Conservation (phyloP, 2,113 vertebrate genomes). For the crab-eating macaque (Macaca fascicularis) region DNA sequence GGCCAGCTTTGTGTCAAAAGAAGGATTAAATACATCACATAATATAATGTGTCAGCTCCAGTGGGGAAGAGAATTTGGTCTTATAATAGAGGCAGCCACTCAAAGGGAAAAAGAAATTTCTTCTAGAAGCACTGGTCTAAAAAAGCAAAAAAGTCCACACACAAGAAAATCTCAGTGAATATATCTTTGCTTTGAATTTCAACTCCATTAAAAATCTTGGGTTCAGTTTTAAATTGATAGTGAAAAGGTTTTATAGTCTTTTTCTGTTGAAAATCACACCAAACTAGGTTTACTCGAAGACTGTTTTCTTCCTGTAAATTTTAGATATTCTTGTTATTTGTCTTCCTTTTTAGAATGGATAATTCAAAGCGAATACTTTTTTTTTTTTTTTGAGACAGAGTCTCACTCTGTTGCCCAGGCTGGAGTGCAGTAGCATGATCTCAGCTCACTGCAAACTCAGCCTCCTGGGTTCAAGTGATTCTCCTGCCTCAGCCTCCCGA, state of each 20-base stretch:
- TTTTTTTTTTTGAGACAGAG: background rate
- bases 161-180: background rate
- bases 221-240: background rate
- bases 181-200: background rate
- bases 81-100: background rate
- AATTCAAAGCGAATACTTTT: background rate
- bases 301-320: background rate
- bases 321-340: background rate
- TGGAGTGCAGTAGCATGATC: background rate
- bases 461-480: too few species aligned
- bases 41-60: background rate
- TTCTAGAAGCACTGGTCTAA: background rate
- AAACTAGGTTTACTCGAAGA: background rate
- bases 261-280: background rate
- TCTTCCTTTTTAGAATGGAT: background rate
- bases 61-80: background rate
- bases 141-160: background rate
- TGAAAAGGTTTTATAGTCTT: background rate
- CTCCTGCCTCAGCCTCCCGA: background rate
- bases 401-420: background rate
- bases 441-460: too few species aligned
- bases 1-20: background rate
- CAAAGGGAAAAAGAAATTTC: background rate
- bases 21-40: background rate
- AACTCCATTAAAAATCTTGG: background rate